phyloP scores from a whole-genome alignment of 2,797 vertebrate species.

The Xerus rutilus region DNA sequence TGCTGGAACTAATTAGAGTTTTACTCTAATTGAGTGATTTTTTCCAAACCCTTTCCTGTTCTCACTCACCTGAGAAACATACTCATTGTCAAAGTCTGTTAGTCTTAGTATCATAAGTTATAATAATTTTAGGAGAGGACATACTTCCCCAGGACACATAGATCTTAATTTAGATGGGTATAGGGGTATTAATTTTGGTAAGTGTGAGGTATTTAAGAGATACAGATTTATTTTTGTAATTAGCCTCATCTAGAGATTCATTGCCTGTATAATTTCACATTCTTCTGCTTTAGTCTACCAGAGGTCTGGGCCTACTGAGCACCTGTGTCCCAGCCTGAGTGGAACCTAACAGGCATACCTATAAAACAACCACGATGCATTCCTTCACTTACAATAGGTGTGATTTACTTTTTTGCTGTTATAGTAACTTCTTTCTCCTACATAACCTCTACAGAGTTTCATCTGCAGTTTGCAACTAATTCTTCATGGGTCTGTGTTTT shows the following conservation, averaged over 20 bases:
- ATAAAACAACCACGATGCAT: not conserved
- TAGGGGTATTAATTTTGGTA: not conserved
- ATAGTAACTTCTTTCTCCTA: not conserved
- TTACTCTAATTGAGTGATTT: conserved; percentile 60
- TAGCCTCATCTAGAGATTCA: not conserved
- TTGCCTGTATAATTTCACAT: not conserved
- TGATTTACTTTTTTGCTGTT: not conserved
- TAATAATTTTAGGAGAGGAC: not conserved
- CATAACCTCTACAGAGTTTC: not conserved
- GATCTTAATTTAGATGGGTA: not conserved
- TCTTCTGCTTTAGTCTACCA: not conserved
- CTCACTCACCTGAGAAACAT: conserved; percentile 71
- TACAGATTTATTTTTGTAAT: not conserved
- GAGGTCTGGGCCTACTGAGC: not conserved
- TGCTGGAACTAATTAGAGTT: conserved; percentile 77
- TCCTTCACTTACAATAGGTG: not conserved
- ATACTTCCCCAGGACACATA: not conserved
- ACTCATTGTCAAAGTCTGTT: not conserved
- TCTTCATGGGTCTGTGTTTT: not conserved
- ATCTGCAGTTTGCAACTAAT: not conserved
- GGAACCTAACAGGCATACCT: not conserved
- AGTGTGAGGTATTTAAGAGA: not conserved
- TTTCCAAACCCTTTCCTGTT: conserved; percentile 29
- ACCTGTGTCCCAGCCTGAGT: not conserved
- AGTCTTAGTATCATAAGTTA: not conserved